Evolutionary conservation across 2,888 invertebrate genomes (phyloP), one percentile per base, ranked within the genome.

Genomic region (Creontiades dilutus): DNA sequence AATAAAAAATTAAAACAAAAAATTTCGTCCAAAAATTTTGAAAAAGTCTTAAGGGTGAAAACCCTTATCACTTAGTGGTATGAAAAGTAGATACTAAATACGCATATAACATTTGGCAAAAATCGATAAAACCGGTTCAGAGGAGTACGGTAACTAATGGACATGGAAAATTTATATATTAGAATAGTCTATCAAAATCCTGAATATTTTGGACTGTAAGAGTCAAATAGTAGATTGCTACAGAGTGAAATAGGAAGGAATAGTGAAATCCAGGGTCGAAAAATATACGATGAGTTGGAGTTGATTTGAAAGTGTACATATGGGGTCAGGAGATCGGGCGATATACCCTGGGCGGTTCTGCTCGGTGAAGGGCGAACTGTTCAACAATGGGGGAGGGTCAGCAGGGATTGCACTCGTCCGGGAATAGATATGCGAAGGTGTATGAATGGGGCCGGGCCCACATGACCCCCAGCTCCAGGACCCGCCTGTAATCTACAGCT

Each of bases 391-490:
- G 68, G 68, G 19, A 19, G n/a, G 68, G 68, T 68, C 68, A 12
- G 68, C 68, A 68, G 68, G 68, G 68, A 68, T 68, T 61, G 61
- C 19, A 61, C 61, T 61, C 61, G 61, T 61, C 61, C 68, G 12
- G 68, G 68, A 23, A 68, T 68, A 68, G 68, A 68, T 68, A 68
- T 68, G 68, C 37, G 37, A 23, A 27, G 68, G 68, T 68, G 68
- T 68, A 68, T 68, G 68, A 68, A 68, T 68, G 68, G 68, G 16
- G 23, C 68, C 11, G 19, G 4, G 23, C 68, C 9, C 68, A 23
- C 68, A 23, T 68, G 68, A 68, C 68, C 68, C n/a, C 68, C 68
- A 68, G 0, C 19, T 19, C 19, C 68, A 12, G 23, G 0, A 68
- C 57, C 37, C 16, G 68, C 68, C 68, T 68, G 68, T 68, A 68